Percentiles rank a stretch among this genome's conserved stretches.
Evolutionary conservation across 1,140 invertebrate genomes (phyloP).

Genomic region (Laupala kohalensis): DNA sequence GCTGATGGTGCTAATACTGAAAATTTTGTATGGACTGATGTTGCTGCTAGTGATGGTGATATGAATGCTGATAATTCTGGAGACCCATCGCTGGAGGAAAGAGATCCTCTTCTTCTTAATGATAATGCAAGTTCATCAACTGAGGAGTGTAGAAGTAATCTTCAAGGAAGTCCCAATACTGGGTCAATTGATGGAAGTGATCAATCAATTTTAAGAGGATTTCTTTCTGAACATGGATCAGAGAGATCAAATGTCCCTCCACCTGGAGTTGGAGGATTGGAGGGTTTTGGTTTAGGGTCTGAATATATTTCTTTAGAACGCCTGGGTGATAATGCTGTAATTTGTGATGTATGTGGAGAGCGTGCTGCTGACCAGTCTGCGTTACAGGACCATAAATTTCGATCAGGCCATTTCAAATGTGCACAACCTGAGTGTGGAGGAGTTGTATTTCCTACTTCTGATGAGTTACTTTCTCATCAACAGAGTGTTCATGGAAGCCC

Average conservation of each 20-base stretch:
- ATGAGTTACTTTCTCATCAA: slow-evolving; percentile 30
- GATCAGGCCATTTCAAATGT: slow-evolving; percentile 33
- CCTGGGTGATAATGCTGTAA: slow-evolving; percentile 29
- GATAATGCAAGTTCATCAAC: not conserved
- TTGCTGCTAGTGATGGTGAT: not conserved
- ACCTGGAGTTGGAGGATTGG: not conserved
- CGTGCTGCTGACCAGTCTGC: slow-evolving; percentile 30
- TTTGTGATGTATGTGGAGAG: slow-evolving; percentile 33
- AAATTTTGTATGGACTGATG: slow-evolving; percentile 2
- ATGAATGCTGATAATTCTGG: not conserved
- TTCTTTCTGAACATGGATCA: not conserved
- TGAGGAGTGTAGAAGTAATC: not conserved
- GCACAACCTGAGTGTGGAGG: slow-evolving; percentile 29
- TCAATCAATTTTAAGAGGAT: not conserved
- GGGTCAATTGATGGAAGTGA: not conserved
- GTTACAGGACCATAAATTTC: slow-evolving; percentile 29
- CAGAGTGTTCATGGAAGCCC: slow-evolving; percentile 26
- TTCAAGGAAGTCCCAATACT: not conserved
- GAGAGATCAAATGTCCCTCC: not conserved
- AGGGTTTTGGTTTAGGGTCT: slow-evolving; percentile 3
- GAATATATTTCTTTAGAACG: slow-evolving; percentile 34
- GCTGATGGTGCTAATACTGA: not conserved
- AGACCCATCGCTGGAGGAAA: not conserved
- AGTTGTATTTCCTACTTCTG: slow-evolving; percentile 24
- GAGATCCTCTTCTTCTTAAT: slow-evolving; percentile 4